phyloP scores from a whole-genome alignment of 2,113 vertebrate species.

The Cephalopterus ornatus region DNA sequence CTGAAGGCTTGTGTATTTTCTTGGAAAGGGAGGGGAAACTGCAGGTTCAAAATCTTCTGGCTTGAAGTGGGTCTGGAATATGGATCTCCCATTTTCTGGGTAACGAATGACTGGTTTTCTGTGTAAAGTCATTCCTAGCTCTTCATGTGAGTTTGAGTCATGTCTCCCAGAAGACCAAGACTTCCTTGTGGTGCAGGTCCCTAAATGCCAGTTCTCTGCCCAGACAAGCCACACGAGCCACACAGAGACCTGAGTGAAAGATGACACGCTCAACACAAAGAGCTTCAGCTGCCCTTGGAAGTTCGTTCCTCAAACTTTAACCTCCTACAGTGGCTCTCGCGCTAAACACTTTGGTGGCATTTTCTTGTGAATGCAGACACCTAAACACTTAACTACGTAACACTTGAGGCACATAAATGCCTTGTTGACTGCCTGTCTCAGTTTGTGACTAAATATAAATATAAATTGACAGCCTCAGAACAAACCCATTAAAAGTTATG shows the following conservation, averaged over 20 bases:
- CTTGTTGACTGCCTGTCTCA: not conserved
- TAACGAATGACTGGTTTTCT: not conserved
- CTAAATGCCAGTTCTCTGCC: not conserved
- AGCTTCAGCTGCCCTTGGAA: not conserved
- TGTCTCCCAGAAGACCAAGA: not conserved
- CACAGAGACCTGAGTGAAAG: not conserved
- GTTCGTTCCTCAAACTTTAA: not conserved
- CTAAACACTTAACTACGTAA: not conserved
- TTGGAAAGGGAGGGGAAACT: not conserved
- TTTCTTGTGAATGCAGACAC: not conserved
- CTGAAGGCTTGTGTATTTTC: not conserved
- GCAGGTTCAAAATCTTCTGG: not conserved
- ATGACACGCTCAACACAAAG: rapidly evolving
- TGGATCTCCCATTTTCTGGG: not conserved
- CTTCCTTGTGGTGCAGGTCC: not conserved
- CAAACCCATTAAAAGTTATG: not conserved
- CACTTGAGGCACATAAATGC: not conserved
- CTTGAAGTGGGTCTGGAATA: not conserved
- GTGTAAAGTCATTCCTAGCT: not conserved
- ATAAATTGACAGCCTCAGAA: not conserved
- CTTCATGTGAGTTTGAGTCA: not conserved
- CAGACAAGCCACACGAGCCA: not conserved
- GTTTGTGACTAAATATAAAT: not conserved
- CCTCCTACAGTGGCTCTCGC: not conserved
- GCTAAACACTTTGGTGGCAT: not conserved